Evolutionary conservation across 1,140 invertebrate genomes (phyloP).

Genomic region (Eumeta japonica): DNA sequence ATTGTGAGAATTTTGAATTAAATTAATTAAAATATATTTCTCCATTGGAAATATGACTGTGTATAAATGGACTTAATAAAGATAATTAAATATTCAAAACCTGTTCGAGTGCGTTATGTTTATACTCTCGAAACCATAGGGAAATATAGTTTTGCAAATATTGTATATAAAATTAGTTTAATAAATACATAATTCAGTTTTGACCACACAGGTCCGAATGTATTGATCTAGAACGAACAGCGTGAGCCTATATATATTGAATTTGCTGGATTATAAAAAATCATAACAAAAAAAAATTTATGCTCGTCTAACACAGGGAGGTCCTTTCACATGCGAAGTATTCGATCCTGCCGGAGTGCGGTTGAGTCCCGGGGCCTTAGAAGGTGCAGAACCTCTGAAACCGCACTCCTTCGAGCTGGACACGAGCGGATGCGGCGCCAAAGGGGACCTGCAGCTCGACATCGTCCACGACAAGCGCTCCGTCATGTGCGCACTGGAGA

Average conservation of each 20-base stretch:
- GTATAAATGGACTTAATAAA: too few relatives aligned
- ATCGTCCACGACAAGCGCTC: conserved; percentile 83
- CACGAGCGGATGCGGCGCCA: conserved; percentile 78
- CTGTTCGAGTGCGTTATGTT: too few relatives aligned
- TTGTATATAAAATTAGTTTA: too few relatives aligned
- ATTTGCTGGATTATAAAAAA: too few relatives aligned
- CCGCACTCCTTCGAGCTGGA: conserved; percentile 74
- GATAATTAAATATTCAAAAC: too few relatives aligned
- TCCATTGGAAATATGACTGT: too few relatives aligned
- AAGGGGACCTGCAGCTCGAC: conserved; percentile 84
- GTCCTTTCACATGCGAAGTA: conserved; percentile 95
- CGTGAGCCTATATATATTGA: neutral
- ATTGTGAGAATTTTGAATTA: too few relatives aligned
- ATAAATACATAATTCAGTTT: too few relatives aligned
- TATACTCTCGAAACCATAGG: too few relatives aligned
- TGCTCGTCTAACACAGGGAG: conserved; percentile 62
- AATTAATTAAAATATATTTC: too few relatives aligned
- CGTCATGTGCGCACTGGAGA: conserved; percentile 80
- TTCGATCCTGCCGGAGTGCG: conserved; percentile 91
- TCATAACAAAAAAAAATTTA: conserved; percentile 4
- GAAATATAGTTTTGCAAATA: too few relatives aligned
- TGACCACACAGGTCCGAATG: neutral
- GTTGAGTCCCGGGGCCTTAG: conserved; percentile 64
- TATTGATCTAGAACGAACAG: too few relatives aligned
- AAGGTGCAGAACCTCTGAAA: conserved; percentile 74